phyloP scores from a whole-genome alignment of 2,888 invertebrate species.

The Hartigia nigra region DNA sequence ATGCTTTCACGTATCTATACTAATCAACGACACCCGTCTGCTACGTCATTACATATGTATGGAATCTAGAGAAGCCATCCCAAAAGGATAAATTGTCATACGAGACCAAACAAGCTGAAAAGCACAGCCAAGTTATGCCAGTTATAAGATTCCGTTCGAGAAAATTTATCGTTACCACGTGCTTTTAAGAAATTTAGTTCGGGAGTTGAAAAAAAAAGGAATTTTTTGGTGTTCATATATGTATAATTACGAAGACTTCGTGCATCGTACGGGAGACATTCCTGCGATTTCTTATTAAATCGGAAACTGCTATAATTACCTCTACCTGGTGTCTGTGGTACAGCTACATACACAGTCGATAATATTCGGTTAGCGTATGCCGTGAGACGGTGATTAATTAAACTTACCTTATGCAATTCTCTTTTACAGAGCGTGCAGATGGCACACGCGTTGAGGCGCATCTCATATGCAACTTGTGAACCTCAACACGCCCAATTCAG shows the following conservation, averaged over 20 bases:
- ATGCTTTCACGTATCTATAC: neutral
- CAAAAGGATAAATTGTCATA: neutral
- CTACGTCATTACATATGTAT: neutral
- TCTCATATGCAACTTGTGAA: conserved; percentile 89
- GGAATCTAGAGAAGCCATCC: neutral
- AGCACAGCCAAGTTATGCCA: neutral
- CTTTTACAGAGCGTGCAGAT: conserved; percentile 80
- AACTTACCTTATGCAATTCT: neutral
- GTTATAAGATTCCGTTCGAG: neutral
- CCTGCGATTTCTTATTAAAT: neutral
- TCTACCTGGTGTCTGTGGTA: neutral
- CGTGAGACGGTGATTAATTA: neutral
- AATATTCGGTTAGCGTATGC: neutral
- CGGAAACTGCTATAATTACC: neutral
- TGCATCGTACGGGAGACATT: neutral
- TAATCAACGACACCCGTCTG: neutral
- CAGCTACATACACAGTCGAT: neutral
- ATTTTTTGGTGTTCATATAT: neutral
- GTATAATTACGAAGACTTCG: neutral
- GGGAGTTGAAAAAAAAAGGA: neutral
- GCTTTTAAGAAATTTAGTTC: neutral
- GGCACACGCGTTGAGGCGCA: conserved; percentile 86
- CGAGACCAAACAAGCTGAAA: neutral
- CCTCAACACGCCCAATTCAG: conserved; percentile 82
- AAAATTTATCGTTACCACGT: neutral